Evolutionary conservation across 2,888 invertebrate species (phyloP).

Genomic region (Epistrophe grossulariae): DNA sequence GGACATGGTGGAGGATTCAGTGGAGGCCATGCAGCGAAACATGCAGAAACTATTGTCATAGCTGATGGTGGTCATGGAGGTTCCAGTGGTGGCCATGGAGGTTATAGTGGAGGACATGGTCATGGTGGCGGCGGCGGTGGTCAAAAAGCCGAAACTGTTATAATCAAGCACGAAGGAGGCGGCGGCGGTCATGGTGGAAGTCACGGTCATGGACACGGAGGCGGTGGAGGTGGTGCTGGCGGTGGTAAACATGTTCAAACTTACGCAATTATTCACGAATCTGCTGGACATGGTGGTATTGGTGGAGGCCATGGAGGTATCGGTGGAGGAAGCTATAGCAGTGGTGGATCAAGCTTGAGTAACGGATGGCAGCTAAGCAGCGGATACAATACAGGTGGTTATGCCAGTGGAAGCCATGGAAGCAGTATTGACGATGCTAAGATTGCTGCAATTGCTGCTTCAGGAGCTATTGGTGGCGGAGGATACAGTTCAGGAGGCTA

Average conservation of each 20-base stretch:
- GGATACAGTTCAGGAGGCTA: conserved; percentile 55
- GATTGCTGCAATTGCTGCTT: conserved; percentile 66
- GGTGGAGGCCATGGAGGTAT: conserved; percentile 27
- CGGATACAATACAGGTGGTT: conserved; percentile 44
- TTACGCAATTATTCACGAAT: conserved; percentile 61
- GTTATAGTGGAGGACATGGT: conserved; percentile 47
- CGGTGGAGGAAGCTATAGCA: conserved; percentile 25
- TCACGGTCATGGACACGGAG: conserved; percentile 11
- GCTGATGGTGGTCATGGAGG: conserved; percentile 52
- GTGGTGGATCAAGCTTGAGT: conserved; percentile 47
- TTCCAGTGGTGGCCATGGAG: conserved; percentile 69
- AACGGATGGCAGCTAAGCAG: conserved; percentile 64
- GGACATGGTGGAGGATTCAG: conserved; percentile 27
- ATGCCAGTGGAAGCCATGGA: conserved; percentile 50
- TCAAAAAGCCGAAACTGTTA: conserved; percentile 29
- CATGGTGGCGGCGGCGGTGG: conserved; percentile 45
- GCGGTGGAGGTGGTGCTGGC: conserved; percentile 24
- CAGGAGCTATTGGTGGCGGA: conserved; percentile 31
- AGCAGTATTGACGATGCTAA: conserved; percentile 49
- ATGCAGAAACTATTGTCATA: conserved; percentile 56
- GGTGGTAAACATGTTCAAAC: conserved; percentile 58
- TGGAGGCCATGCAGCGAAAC: conserved; percentile 53
- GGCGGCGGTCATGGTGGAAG: conserved; percentile 8
- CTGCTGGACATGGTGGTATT: conserved; percentile 54
- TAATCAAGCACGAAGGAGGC: conserved; percentile 34